Evolutionary conservation across 1,140 invertebrate genomes (phyloP), one percentile per base, ranked within the genome.

Genomic region (Drosophila micromelanica): DNA sequence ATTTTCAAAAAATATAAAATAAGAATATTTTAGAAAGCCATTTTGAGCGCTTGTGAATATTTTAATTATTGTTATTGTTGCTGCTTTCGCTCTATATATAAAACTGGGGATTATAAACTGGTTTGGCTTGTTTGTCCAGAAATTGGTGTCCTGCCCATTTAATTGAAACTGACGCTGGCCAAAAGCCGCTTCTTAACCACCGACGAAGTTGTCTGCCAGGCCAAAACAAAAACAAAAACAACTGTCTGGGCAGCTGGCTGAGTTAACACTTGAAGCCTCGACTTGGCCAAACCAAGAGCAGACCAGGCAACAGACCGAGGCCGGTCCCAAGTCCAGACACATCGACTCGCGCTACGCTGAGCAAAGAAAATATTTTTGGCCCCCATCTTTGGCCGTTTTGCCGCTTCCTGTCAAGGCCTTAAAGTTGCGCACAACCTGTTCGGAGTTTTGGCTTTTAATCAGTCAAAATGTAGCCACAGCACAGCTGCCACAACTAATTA

Each of bases 291-390:
- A n/a, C n/a, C n/a, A n/a, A n/a, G n/a, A n/a, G n/a, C n/a, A n/a
- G n/a, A n/a, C n/a, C n/a, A n/a, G n/a, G n/a, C n/a, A n/a, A n/a
- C n/a, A n/a, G n/a, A n/a, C n/a, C n/a, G n/a, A n/a, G n/a, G n/a
- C n/a, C n/a, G n/a, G n/a, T n/a, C n/a, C n/a, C n/a, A n/a, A n/a
- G n/a, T n/a, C 73, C 80, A 85, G 81, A 85, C 81, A 85, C 73
- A 86, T 78, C 67, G 69, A 74, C 73, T 64, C 74, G 59, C 74
- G 80, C 81, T 80, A 73, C 64, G 86, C 61, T 85, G 80, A 38
- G 69, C 77, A 85, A 85, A 86, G 81, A 80, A 85, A 85, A 85
- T 87, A 86, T 85, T 85, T 67, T 86, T 77, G 46, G 48, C 20
- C 6, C 37, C 37, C 27, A 15, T 64, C 48, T 35, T 56, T 37